Evolutionary conservation across 2,797 vertebrate genomes (phyloP).

Genomic region (Thamnophis elegans): DNA sequence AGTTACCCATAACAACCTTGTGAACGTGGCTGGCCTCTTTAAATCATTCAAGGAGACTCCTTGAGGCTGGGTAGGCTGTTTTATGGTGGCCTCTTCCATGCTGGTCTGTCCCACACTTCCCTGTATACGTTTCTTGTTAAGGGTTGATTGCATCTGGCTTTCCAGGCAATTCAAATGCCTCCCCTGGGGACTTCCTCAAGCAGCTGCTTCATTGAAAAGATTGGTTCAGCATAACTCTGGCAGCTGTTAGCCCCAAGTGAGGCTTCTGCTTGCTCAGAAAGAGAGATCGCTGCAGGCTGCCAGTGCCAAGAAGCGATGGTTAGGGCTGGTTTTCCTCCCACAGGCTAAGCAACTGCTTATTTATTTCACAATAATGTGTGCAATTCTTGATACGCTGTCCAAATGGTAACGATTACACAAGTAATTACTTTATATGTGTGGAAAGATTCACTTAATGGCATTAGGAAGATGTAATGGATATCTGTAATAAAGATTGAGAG

Average conservation of each 20-base stretch:
- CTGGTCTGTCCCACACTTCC: neutral
- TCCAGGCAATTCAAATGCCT: neutral
- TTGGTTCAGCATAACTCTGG: neutral
- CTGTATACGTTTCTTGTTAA: neutral
- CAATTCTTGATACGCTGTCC: slow-evolving; percentile 3
- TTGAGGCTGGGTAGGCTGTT: neutral
- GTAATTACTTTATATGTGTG: slow-evolving; percentile 8
- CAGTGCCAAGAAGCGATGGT: slow-evolving; percentile 1
- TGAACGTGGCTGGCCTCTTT: neutral
- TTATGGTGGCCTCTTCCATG: neutral
- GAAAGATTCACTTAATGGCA: slow-evolving; percentile 1
- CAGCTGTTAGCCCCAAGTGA: slow-evolving; percentile 12
- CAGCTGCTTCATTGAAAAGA: neutral
- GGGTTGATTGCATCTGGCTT: neutral
- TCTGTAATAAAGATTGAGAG: neutral
- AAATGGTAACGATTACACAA: slow-evolving; percentile 14
- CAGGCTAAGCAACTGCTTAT: slow-evolving; percentile 1
- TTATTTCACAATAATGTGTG: slow-evolving; percentile 3
- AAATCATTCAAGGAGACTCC: neutral
- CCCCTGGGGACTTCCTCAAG: neutral
- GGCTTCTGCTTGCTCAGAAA: slow-evolving; percentile 1
- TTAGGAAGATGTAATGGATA: slow-evolving; percentile 4
- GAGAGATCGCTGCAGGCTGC: neutral
- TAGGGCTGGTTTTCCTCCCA: neutral
- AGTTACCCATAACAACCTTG: neutral